Evolutionary conservation across 2,113 vertebrate species (phyloP).

Genomic region (Recurvirostra avosetta): DNA sequence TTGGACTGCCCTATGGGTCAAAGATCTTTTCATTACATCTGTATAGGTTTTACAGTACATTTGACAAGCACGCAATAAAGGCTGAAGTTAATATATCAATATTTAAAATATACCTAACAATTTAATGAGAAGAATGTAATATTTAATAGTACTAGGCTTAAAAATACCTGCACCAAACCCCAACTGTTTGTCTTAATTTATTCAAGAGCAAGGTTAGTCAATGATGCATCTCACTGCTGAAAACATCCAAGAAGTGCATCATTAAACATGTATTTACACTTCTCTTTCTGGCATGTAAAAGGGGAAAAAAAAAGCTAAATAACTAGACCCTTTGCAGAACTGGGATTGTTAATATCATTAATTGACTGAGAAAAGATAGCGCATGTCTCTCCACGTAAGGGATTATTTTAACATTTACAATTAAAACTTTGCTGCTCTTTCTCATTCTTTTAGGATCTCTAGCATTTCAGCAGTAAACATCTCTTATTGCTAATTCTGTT

Average conservation of each 20-base stretch:
- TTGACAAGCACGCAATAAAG: not conserved
- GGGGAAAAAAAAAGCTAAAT: not conserved
- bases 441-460: not conserved
- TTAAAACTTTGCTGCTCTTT: not conserved
- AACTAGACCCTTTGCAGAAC: not conserved
- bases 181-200: not conserved
- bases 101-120: not conserved
- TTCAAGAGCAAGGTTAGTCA: not conserved
- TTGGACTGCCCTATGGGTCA: not conserved
- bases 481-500: not conserved
- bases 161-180: not conserved
- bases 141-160: not conserved
- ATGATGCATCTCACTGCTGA: not conserved
- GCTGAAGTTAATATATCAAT: not conserved
- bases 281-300: not conserved
- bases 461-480: not conserved
- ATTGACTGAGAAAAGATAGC: not conserved
- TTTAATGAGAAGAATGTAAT: not conserved
- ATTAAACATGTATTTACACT: not conserved
- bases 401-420: not conserved
- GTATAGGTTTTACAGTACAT: not conserved
- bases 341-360: not conserved
- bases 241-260: not conserved
- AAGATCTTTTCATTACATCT: not conserved
- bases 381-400: not conserved